These are phyloP conservation scores for Crioceris asparagi DNA, from an alignment of 2,888 invertebrate genomes.

Conservation along the genomic window DNA sequence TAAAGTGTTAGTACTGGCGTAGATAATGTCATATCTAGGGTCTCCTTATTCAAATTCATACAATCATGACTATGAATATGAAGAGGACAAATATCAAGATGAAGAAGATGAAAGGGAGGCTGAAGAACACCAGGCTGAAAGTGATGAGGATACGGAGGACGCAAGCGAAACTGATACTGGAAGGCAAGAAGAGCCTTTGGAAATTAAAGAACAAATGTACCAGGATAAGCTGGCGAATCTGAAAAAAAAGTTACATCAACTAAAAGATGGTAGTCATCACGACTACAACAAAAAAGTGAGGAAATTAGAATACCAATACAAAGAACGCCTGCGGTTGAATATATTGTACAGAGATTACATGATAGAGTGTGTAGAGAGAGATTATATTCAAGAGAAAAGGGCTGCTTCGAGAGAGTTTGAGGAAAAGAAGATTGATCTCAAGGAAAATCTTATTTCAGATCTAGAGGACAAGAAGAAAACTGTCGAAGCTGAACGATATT, in stretches of 20 bases:
- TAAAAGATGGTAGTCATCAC: conserved; percentile 63
- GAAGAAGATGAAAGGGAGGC: conserved; percentile 62
- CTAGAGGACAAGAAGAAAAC: conserved; percentile 85
- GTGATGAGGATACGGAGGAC: conserved; percentile 81
- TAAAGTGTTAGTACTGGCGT: background rate
- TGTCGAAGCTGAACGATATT: conserved; percentile 77
- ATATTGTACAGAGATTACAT: conserved; percentile 67
- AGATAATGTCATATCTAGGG: conserved; percentile 55
- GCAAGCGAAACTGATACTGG: conserved; percentile 90
- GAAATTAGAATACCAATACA: conserved; percentile 69
- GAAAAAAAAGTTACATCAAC: conserved; percentile 80
- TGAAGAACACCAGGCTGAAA: conserved; percentile 47
- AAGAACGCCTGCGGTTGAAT: conserved; percentile 70
- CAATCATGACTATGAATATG: conserved; percentile 58
- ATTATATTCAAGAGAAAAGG: conserved; percentile 79
- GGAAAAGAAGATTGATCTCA: conserved; percentile 84
- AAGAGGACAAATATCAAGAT: conserved; percentile 62
- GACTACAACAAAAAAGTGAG: conserved; percentile 76
- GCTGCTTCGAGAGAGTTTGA: conserved; percentile 87
- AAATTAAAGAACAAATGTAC: conserved; percentile 83
- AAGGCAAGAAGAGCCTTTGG: conserved; percentile 67
- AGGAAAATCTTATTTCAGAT: conserved; percentile 80
- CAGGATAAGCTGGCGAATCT: conserved; percentile 82
- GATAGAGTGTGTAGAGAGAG: conserved; percentile 77
- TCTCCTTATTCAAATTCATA: conserved; percentile 55